Conservation (phyloP, 2,797 vertebrate species). For the Halcyon smyrnensis region DNA sequence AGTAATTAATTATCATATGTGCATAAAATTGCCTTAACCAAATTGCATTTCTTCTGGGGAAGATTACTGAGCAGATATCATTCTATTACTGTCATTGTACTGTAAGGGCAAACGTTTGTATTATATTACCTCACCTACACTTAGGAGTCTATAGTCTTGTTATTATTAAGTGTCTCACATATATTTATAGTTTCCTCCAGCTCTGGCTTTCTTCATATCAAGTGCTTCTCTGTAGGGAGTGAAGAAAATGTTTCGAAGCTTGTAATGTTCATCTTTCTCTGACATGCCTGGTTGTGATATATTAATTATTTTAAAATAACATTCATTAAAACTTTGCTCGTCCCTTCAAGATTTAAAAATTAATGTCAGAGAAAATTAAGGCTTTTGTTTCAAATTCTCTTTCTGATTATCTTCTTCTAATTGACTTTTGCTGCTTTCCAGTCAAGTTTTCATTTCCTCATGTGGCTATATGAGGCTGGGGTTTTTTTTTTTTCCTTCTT, state of each 20-base stretch:
- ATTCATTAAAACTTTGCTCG: slow-evolving; percentile 44
- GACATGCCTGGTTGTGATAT: slow-evolving; percentile 9
- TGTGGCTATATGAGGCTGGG: background rate
- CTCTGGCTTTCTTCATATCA: background rate
- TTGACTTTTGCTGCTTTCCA: slow-evolving; percentile 56
- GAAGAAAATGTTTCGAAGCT: slow-evolving; percentile 20
- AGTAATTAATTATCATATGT: background rate
- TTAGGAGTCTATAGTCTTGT: background rate
- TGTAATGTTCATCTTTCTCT: slow-evolving; percentile 15
- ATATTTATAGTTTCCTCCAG: background rate
- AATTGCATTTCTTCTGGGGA: background rate
- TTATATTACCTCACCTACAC: background rate
- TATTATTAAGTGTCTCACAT: background rate
- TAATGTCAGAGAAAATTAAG: slow-evolving; percentile 45
- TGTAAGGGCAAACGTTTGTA: background rate
- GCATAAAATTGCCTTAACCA: background rate
- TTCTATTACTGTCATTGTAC: background rate
- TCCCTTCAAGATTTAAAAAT: slow-evolving; percentile 47
- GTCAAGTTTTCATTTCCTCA: slow-evolving; percentile 56
- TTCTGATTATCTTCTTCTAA: slow-evolving; percentile 64
- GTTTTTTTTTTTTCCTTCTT: slow-evolving; percentile 26
- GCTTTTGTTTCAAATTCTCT: slow-evolving; percentile 40
- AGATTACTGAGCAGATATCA: background rate
- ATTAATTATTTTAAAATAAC: slow-evolving; percentile 63
- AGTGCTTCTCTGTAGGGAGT: background rate